Evolutionary conservation across 2,113 vertebrate species (phyloP), one percentile per base, ranked within the genome.

Genomic region (Himantopus leucocephalus): DNA sequence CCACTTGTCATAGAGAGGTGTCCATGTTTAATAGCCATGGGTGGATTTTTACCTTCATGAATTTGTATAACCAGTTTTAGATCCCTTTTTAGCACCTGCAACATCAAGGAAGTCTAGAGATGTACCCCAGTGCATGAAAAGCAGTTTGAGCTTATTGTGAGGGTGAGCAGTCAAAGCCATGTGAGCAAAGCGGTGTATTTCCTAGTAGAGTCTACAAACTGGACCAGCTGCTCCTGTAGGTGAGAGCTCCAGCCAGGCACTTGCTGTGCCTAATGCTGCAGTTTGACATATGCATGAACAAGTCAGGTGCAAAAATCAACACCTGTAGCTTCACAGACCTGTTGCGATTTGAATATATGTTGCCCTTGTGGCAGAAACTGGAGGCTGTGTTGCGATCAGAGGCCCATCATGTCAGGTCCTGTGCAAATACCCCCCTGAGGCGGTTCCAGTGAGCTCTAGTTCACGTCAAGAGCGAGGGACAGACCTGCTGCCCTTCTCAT

Each of bases 381-480:
- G 23, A 43, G 52, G 8, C 17, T 67, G 23, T 58, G 27, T 8
- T 68, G 43, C 5, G 18, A 39, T 34, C 35, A 78, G 56, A 62
- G 27, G 23, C 7, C 18, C 17, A 41, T 37, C 3, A 6, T 1
- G 2, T 22, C 71, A 64, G 14, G 6, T 73, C 48, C 50, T 43
- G 14, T 43, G 10, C 26, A 80, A 63, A 75, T 19, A 71, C 20
- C 37, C 5, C 5, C 60, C 8, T 39, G 26, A 75, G 47, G 8
- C 3, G 3, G 26, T 18, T 82, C 52, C 82, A 71, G 27, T 52
- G 21, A 53, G 21, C 60, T 82, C 2, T 18, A 3, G 7, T 53
- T 94, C 12, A 19, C 0, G 1, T 5, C 0, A 0, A 6, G 43
- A 88, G 21, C 0, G 0, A 30, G 20, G 23, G 15, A 89, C 14